Evolutionary conservation across 2,113 vertebrate species (phyloP).

Genomic region (Ornithorhynchus anatinus): DNA sequence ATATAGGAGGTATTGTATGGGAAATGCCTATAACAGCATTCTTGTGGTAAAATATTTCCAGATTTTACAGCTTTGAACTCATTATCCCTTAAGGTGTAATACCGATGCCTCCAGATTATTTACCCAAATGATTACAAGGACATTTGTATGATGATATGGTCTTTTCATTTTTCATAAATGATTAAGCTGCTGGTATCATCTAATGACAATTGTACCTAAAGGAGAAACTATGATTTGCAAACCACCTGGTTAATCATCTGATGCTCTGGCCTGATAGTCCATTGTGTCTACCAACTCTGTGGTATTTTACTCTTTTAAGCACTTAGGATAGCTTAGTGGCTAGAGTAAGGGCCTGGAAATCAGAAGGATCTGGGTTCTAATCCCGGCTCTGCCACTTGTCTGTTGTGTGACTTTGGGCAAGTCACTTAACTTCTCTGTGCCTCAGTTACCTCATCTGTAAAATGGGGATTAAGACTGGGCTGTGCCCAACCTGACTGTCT

Average conservation of each 20-base stretch:
- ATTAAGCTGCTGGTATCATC: constrained; percentile 51
- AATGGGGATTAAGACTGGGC: too few species aligned
- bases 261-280: not conserved
- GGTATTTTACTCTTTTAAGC: too few species aligned
- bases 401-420: not conserved
- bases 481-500: too few species aligned
- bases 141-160: constrained; percentile 40
- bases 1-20: not conserved
- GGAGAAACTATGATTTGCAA: constrained; percentile 16
- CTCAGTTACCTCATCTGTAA: too few species aligned
- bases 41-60: constrained; percentile 72
- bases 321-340: too few species aligned
- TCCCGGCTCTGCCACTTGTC: not conserved
- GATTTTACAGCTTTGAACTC: constrained; percentile 75
- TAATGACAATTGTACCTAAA: not conserved
- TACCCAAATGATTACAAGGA: constrained; percentile 53
- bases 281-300: too few species aligned
- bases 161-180: constrained; percentile 51
- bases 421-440: too few species aligned
- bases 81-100: constrained; percentile 54
- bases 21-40: constrained; percentile 50
- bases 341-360: not conserved
- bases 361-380: not conserved
- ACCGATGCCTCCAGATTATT: constrained; percentile 48
- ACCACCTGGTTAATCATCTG: not conserved